A percentile compares a stretch with the other conserved stretches of the same genome.
These are phyloP conservation scores for Pungitius pungitius DNA, from an alignment of 2,113 vertebrate genomes.

Conservation along the genomic window DNA sequence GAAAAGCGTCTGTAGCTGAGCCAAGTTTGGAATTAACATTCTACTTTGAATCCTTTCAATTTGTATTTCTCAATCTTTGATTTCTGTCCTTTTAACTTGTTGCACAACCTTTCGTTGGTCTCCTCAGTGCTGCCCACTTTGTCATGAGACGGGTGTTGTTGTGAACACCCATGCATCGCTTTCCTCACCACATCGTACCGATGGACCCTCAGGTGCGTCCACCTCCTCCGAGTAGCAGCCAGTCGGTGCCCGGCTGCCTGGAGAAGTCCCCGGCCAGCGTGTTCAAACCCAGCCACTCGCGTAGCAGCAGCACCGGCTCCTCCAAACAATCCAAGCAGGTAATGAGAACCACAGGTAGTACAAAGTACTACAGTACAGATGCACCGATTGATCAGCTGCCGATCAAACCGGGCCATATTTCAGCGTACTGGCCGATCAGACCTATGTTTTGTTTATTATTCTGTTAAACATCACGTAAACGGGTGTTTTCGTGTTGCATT, in stretches of 20 bases:
- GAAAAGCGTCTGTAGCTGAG: not conserved
- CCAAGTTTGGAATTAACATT: too few species aligned
- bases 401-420: too few species aligned
- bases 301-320: conserved; percentile 85
- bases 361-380: not conserved
- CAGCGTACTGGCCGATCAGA: too few species aligned
- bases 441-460: too few species aligned
- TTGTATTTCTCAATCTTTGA: not conserved
- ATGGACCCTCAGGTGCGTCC: conserved; percentile 76
- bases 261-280: conserved; percentile 76
- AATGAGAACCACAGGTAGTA: not conserved
- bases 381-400: not conserved
- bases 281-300: conserved; percentile 77
- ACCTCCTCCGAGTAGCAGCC: conserved; percentile 58
- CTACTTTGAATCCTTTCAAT: not conserved
- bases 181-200: not conserved
- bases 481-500: too few species aligned
- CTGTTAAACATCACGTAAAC: too few species aligned
- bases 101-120: not conserved
- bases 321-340: conserved; percentile 78
- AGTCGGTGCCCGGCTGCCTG: conserved; percentile 73
- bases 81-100: too few species aligned
- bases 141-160: conserved; percentile 30
- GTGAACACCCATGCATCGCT: conserved; percentile 44
- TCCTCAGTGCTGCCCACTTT: conserved; percentile 19